A percentile compares a stretch with the other conserved stretches of the same genome.
Conservation (phyloP, 2,113 vertebrate species). For the Phylloscopus whistleri region DNA sequence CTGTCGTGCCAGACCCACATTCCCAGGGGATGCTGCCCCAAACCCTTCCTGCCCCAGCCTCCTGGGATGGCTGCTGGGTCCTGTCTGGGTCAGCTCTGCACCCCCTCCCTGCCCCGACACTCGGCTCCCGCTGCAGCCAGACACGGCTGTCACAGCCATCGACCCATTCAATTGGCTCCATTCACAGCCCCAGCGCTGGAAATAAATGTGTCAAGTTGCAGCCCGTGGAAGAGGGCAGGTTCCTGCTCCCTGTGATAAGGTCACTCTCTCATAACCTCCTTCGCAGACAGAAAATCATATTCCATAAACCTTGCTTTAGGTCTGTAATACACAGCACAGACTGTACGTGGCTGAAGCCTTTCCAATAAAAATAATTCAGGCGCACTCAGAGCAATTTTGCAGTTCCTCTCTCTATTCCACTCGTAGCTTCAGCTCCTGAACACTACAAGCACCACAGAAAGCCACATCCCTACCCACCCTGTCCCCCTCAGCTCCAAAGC, state of each 20-base stretch:
- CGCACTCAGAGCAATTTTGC: background rate
- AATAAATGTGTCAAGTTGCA: background rate
- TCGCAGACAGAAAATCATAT: background rate
- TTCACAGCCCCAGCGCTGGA: background rate
- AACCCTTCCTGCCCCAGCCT: background rate
- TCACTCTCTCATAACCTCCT: background rate
- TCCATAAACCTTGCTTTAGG: background rate
- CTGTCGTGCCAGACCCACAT: background rate
- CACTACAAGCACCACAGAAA: background rate
- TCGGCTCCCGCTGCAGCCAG: background rate
- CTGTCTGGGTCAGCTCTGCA: background rate
- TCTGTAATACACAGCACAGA: background rate
- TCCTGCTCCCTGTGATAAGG: background rate
- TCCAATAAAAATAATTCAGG: background rate
- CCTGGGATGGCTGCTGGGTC: background rate
- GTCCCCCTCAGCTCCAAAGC: background rate
- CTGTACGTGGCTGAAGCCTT: background rate
- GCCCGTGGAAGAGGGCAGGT: background rate
- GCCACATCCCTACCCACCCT: fast-evolving
- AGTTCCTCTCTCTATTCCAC: background rate
- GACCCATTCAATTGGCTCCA: fast-evolving
- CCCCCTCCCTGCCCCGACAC: background rate
- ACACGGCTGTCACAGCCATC: background rate
- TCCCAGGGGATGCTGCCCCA: background rate
- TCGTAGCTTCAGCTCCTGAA: background rate